Evolutionary conservation across 1,140 invertebrate species (phyloP), one percentile per base, ranked within the genome.

Genomic region (Protaetia brevitarsis): DNA sequence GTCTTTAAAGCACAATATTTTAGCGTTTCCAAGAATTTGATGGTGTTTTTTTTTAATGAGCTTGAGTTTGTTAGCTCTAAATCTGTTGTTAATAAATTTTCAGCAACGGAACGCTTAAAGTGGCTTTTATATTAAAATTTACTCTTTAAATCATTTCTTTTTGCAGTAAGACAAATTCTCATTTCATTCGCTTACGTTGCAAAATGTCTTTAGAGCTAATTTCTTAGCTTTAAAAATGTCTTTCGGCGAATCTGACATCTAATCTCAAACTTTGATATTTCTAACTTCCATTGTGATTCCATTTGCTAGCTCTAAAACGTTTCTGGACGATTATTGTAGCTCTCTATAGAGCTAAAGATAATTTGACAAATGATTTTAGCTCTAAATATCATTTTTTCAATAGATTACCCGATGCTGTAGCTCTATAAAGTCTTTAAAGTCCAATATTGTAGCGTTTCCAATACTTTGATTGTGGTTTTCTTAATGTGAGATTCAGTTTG

Each of bases 141-240:
- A 69, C 74, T 21, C 31, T 61, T 21, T 26, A 65, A 63, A 51
- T 36, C 36, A 28, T 73, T 8, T 74, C 3, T 62, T 19, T n/a
- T n/a, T n/a, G n/a, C n/a, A n/a, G n/a, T n/a, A n/a, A n/a, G n/a
- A n/a, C n/a, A n/a, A n/a, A n/a, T n/a, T n/a, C n/a, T n/a, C n/a
- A n/a, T n/a, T n/a, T n/a, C n/a, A n/a, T n/a, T n/a, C n/a, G n/a
- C n/a, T n/a, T n/a, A n/a, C n/a, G n/a, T n/a, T n/a, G n/a, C n/a
- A n/a, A n/a, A n/a, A n/a, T n/a, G n/a, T n/a, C n/a, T 60, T 5
- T 45, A 36, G 69, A 27, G 67, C 68, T 63, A 75, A 63, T 63
- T 45, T 72, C 21, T 76, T 76, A 10, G 79, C 73, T 75, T 73
- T 80, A 68, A n/a, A n/a, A n/a, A n/a, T n/a, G 77, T 2, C 34